Evolutionary conservation across 2,797 vertebrate species (phyloP).

Genomic region (Schizopygopsis pylzovi): DNA sequence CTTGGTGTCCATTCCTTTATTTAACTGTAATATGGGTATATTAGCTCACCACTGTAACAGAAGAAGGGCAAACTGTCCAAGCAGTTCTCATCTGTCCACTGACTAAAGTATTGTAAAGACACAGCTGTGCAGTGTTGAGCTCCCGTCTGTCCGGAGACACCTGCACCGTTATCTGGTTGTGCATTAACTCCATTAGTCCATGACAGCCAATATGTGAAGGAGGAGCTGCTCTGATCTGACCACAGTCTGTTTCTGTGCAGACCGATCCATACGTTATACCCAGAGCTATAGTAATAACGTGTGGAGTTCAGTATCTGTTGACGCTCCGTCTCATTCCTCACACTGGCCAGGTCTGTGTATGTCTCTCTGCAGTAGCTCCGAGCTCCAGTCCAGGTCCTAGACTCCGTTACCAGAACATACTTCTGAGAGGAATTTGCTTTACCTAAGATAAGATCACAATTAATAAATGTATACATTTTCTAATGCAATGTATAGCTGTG

Average conservation of each 20-base stretch:
- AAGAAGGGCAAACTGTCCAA: constrained; percentile 16
- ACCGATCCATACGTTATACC: constrained; percentile 58
- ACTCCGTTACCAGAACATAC: not conserved
- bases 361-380: not conserved
- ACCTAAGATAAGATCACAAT: not conserved
- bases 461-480: no score
- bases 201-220: constrained; percentile 61
- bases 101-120: not conserved
- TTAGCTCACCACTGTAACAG: constrained; percentile 35
- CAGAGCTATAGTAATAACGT: not conserved
- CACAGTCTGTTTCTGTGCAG: constrained; percentile 65
- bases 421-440: not conserved
- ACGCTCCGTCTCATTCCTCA: not conserved
- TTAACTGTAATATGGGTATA: not conserved
- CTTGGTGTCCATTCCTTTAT: not conserved
- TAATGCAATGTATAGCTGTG: no score
- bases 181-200: fast-evolving
- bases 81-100: constrained; percentile 34
- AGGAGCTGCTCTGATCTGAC: constrained; percentile 57
- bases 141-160: not conserved
- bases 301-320: not conserved
- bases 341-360: not conserved
- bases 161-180: constrained; percentile 44
- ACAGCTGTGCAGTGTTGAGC: constrained; percentile 43
- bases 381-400: not conserved